Percentiles rank a stretch among this genome's conserved stretches.
Evolutionary conservation across 1,140 invertebrate species (phyloP).

Genomic region (Acromyrmex charruanus): DNA sequence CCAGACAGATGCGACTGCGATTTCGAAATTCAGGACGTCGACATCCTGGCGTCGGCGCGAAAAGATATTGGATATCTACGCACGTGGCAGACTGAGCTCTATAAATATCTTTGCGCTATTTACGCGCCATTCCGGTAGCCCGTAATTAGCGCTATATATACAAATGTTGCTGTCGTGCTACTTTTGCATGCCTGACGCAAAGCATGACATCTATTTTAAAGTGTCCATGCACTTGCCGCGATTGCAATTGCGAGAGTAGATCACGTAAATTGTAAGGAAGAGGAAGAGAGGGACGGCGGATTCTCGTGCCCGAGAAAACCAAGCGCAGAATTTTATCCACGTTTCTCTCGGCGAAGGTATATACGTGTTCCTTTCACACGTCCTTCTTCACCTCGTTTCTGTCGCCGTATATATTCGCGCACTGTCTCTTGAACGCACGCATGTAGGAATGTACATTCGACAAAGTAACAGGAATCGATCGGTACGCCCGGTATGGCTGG

Average conservation of each 20-base stretch:
- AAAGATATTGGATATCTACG: slow-evolving; percentile 39
- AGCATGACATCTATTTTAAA: slow-evolving; percentile 48
- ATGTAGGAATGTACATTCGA: slow-evolving; percentile 36
- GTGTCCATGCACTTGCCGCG: neutral
- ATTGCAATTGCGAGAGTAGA: slow-evolving; percentile 6
- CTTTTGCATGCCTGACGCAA: slow-evolving; percentile 26
- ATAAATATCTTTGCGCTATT: slow-evolving; percentile 50
- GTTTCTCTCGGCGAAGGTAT: slow-evolving; percentile 13
- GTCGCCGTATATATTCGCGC: slow-evolving; percentile 5
- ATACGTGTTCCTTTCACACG: slow-evolving; percentile 20
- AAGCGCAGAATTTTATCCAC: slow-evolving; percentile 2
- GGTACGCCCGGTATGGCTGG: slow-evolving; percentile 29
- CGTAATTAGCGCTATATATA: slow-evolving; percentile 51
- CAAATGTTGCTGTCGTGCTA: slow-evolving; percentile 19
- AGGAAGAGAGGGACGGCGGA: neutral
- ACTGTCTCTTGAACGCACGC: slow-evolving; percentile 14
- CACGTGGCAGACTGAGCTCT: slow-evolving; percentile 29
- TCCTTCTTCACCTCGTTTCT: slow-evolving; percentile 14
- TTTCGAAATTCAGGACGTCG: slow-evolving; percentile 36
- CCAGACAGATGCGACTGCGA: neutral
- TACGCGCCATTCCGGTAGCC: slow-evolving; percentile 37
- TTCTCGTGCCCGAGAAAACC: slow-evolving; percentile 18
- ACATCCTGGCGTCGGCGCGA: slow-evolving; percentile 1
- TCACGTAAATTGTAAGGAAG: neutral
- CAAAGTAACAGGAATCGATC: slow-evolving; percentile 61